Conservation (phyloP, 53 echinoderm and acorn worm genomes). For the Paracentrotus lividus region DNA sequence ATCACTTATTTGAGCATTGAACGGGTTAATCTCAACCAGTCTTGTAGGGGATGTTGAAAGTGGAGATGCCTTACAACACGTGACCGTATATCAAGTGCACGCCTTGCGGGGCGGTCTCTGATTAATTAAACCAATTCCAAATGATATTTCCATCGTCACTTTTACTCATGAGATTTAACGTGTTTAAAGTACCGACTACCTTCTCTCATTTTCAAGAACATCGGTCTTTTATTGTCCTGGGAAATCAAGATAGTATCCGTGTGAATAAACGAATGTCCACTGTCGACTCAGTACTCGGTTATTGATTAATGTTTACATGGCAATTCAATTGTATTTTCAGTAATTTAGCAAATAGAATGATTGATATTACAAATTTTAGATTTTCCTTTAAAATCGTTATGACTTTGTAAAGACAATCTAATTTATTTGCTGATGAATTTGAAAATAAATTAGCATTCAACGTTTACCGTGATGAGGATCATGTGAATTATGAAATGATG, state of each 20-base stretch:
- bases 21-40: not conserved
- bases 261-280: not conserved
- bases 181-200: not conserved
- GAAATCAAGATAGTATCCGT: constrained; percentile 10
- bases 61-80: not conserved
- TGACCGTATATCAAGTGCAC: not conserved
- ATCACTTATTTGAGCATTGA: not conserved
- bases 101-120: constrained; percentile 45
- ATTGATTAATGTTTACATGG: no score
- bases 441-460: no score
- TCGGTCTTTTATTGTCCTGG: not conserved
- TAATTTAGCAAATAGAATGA: no score
- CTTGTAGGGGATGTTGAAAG: not conserved
- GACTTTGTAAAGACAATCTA: no score
- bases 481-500: no score
- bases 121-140: constrained; percentile 59
- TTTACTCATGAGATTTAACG: not conserved
- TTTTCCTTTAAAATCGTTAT: no score
- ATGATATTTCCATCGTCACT: constrained; percentile 12
- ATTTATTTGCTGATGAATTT: no score
- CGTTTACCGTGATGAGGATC: no score
- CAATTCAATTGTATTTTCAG: no score
- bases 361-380: no score
- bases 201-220: not conserved
- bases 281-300: not conserved